A percentile compares a stretch with the other conserved stretches of the same genome.
Conservation (phyloP, 2,888 invertebrate genomes). For the Leptopilina myrica region DNA sequence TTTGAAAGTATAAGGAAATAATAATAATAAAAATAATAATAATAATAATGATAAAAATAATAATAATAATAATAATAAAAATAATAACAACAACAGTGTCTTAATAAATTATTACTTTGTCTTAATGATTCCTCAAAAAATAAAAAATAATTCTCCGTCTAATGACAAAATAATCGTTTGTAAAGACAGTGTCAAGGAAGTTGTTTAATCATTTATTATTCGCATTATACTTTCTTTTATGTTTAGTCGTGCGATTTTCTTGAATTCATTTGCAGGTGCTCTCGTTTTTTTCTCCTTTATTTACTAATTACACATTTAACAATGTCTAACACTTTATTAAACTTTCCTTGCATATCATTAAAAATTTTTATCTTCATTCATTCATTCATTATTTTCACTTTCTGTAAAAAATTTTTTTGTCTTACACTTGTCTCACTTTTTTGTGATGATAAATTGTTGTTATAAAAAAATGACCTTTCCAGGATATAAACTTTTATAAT, state of each 20-base stretch:
- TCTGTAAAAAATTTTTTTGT: no score
- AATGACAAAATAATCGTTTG: conserved; percentile 8
- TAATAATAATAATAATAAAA: no score
- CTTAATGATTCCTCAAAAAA: background rate
- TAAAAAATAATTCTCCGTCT: background rate
- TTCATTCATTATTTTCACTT: no score
- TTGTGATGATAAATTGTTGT: no score
- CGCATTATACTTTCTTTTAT: conserved; percentile 23
- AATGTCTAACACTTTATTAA: no score
- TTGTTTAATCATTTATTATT: background rate
- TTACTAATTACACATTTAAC: background rate
- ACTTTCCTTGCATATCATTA: no score
- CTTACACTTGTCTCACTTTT: no score
- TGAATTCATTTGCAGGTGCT: conserved; percentile 1
- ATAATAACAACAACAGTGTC: no score
- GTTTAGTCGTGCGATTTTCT: background rate
- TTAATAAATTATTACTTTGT: no score
- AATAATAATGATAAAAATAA: background rate
- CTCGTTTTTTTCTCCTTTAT: background rate
- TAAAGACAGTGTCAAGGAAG: background rate
- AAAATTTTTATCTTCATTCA: no score
- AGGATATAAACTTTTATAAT: no score
- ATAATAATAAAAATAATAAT: background rate
- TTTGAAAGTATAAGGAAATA: background rate
- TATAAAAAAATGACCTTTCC: no score